Conservation (phyloP, 2,797 vertebrate species). For the Pseudomugil gertrudae region DNA sequence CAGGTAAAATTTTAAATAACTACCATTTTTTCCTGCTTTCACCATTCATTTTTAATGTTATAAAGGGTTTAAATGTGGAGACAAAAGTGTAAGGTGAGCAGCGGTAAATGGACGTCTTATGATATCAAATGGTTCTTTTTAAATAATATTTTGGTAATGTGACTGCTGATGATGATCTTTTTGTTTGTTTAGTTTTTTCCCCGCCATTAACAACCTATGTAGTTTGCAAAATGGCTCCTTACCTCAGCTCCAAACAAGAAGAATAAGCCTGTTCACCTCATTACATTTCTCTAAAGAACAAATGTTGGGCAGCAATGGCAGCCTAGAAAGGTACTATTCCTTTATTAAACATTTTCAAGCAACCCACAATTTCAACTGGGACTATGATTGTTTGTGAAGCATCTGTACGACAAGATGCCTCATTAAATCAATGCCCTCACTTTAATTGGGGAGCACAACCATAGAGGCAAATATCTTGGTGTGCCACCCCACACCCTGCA, state of each 20-base stretch:
- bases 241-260: neutral
- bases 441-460: neutral
- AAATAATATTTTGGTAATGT: too few species aligned
- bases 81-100: neutral
- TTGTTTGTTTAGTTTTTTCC: too few species aligned
- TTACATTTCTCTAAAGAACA: neutral
- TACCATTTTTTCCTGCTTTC: neutral
- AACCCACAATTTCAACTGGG: neutral
- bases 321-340: neutral
- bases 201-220: neutral
- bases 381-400: neutral
- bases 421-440: neutral
- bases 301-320: neutral
- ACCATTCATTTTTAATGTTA: neutral
- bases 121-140: too few species aligned
- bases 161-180: too few species aligned
- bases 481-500: neutral
- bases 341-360: neutral
- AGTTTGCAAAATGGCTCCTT: neutral
- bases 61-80: neutral
- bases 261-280: neutral
- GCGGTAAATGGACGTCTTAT: neutral
- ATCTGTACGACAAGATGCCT: neutral
- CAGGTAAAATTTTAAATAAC: neutral
- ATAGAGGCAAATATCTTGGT: neutral